Evolutionary conservation across 2,797 vertebrate genomes (phyloP), one percentile per base, ranked within the genome.

Genomic region (Pogoniulus pusillus): DNA sequence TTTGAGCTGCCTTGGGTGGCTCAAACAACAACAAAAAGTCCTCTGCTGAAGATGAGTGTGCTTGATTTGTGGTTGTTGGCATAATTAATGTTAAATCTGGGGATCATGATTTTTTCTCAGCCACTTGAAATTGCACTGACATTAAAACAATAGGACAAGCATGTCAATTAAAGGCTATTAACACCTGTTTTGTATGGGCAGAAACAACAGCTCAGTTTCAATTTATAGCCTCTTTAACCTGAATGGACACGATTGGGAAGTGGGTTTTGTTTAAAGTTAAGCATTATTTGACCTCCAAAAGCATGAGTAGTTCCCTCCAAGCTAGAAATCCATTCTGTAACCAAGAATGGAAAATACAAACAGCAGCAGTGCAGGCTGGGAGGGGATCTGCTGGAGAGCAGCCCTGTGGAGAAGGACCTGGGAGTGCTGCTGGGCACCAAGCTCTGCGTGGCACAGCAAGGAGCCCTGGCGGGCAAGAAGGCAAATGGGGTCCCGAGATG

Each of bases 101-200:
- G n/a, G 66, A 75, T 19, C n/a, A 15, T 41, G 3, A 24, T 86
- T 49, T 39, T 76, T 91, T 91, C 41, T 80, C 74, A 45, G 72
- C 10, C 27, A 73, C 8, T 95, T 89, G 82, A 87, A 79, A 41
- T 35, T 78, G 57, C 24, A 66, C 81, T 57, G 93, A 75, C 63
- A 64, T 66, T 70, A 89, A 85, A 85, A 93, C 6, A 69, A 66
- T 20, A 81, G 22, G 34, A 82, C 95, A 90, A 90, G 9, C 15
- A 86, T 54, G 75, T 86, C 39, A 92, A 54, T 87, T 95, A 91
- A 94, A 62, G 43, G 29, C 85, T 45, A 77, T 90, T 89, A 96
- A 57, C 41, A 90, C 86, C 62, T 29, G 43, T 69, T 90, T 82
- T 81, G 72, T 54, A 88, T 91, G 72, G 78, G 23, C 43, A 78